Percentiles rank a stretch among this genome's conserved stretches.
Evolutionary conservation across 64 coral and sea anemone species (phyloP).

Genomic region (Dendrophyllia cribrosa): DNA sequence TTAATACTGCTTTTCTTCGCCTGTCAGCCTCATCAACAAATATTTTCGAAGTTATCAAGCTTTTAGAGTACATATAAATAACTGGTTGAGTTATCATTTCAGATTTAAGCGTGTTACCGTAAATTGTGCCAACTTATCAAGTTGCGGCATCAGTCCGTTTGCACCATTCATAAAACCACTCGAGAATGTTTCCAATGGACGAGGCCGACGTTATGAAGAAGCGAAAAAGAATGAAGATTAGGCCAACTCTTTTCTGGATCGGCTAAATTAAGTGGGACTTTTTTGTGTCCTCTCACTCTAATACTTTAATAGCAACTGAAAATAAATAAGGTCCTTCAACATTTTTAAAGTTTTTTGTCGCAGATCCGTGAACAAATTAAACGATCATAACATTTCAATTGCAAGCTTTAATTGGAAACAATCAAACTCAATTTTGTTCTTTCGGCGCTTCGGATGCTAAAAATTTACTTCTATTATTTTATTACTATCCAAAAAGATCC

Average conservation of each 20-base stretch:
- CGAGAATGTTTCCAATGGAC: background rate
- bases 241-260: background rate
- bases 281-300: background rate
- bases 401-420: slow-evolving; percentile 38
- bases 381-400: slow-evolving; percentile 35
- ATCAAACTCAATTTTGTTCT: slow-evolving; percentile 21
- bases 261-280: background rate
- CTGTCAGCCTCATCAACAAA: slow-evolving; percentile 80
- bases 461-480: slow-evolving; percentile 11
- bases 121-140: background rate
- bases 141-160: background rate
- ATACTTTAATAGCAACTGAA: background rate
- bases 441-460: background rate
- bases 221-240: too few species aligned
- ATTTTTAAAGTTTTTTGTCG: slow-evolving; percentile 11
- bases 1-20: slow-evolving; percentile 90
- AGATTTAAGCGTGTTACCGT: slow-evolving; percentile 35
- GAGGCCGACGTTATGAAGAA: background rate
- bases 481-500: background rate
- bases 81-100: slow-evolving; percentile 63
- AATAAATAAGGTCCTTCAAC: slow-evolving; percentile 1
- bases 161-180: background rate
- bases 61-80: slow-evolving; percentile 82
- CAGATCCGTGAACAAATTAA: slow-evolving; percentile 30
- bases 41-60: slow-evolving; percentile 85